Evolutionary conservation across 2,113 vertebrate genomes (phyloP).

Genomic region (Aptenodytes patagonicus): DNA sequence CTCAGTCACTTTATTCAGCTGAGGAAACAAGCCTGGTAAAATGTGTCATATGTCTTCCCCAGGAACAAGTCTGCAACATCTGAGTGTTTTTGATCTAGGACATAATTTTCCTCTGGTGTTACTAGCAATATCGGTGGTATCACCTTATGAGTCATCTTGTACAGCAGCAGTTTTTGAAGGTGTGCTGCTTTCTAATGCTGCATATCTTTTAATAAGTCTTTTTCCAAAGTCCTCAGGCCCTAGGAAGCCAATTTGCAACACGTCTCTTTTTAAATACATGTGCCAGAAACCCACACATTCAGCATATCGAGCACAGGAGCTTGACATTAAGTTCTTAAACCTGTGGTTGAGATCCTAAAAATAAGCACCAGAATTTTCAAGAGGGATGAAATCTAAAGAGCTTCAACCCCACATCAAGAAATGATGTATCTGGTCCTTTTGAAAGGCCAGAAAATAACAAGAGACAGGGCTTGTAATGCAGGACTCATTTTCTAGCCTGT

Average conservation of each 20-base stretch:
- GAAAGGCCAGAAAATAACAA: background rate
- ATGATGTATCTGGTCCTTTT: background rate
- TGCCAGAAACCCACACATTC: background rate
- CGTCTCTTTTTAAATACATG: background rate
- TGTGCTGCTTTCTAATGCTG: constrained; percentile 17
- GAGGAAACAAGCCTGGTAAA: constrained; percentile 50
- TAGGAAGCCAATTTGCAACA: constrained; percentile 39
- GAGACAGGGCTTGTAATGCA: background rate
- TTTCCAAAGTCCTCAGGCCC: constrained; percentile 7
- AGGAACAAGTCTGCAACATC: constrained; percentile 15
- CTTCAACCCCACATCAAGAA: background rate
- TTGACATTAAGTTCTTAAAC: background rate
- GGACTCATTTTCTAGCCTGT: background rate
- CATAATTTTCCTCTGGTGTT: constrained; percentile 36
- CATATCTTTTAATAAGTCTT: constrained; percentile 9
- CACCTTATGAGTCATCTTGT: constrained; percentile 38
- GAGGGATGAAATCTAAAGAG: background rate
- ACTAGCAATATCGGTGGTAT: background rate
- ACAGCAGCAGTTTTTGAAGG: background rate
- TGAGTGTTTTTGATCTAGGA: constrained; percentile 39
- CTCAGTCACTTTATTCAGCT: constrained; percentile 53
- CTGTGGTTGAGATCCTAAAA: constrained; percentile 29
- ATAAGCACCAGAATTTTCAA: background rate
- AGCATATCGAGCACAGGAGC: background rate
- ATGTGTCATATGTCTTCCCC: background rate